A percentile compares a stretch with the other conserved stretches of the same genome.
These are phyloP conservation scores for Drosophila bipectinata DNA, from an alignment of 1,140 invertebrate species.

Conservation along the genomic window DNA sequence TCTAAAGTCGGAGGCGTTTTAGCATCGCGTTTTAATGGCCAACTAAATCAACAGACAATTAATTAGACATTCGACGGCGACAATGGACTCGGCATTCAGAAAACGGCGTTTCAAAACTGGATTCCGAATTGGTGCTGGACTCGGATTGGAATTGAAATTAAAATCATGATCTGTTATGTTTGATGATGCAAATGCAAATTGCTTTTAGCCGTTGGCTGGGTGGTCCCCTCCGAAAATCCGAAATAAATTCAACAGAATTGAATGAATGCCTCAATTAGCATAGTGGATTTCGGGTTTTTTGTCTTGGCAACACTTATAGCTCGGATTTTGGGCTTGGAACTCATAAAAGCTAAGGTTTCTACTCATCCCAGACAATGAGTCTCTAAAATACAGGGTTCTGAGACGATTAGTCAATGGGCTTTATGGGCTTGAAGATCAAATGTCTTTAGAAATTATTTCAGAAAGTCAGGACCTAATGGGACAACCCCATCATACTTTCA, in stretches of 20 bases:
- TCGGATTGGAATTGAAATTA: conserved; percentile 16
- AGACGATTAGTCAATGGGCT: conserved; percentile 58
- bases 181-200: conserved; percentile 75
- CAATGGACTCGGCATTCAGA: conserved; percentile 25
- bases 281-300: conserved; percentile 61
- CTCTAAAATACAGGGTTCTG: conserved; percentile 6
- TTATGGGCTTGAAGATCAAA: conserved; percentile 38
- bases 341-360: conserved; percentile 46
- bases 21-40: conserved; percentile 56
- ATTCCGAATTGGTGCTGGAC: conserved; percentile 10
- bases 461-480: not conserved
- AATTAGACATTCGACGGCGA: conserved; percentile 67
- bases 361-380: conserved; percentile 40
- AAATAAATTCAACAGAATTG: conserved; percentile 34
- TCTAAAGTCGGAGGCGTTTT: conserved; percentile 56
- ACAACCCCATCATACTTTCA: not conserved
- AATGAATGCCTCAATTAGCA: conserved; percentile 59
- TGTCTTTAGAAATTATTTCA: not conserved
- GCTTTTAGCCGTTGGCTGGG: conserved; percentile 62
- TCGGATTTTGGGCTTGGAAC: conserved; percentile 20
- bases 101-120: conserved; percentile 43
- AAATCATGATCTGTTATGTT: conserved; percentile 51
- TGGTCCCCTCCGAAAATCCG: conserved; percentile 42
- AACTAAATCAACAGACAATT: conserved; percentile 80
- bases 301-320: conserved; percentile 40